Percentiles rank a stretch among this genome's conserved stretches.
Conservation (phyloP, 37 sponge, comb jelly and placozoan species). For the Halisarca cf. caerulea region DNA sequence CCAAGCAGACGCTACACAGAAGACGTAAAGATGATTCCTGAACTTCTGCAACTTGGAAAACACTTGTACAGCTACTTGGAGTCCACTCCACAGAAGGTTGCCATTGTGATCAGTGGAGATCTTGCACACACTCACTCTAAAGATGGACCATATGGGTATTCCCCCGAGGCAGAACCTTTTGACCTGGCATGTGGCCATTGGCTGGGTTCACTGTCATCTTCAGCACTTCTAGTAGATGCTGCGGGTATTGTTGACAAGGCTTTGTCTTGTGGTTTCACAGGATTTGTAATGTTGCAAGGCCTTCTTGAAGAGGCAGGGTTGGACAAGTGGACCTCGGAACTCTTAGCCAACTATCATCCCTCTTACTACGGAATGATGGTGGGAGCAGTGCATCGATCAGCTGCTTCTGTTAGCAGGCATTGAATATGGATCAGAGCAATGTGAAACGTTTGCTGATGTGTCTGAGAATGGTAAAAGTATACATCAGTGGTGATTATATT, state of each 20-base stretch:
- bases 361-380: conserved; percentile 85
- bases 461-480: too few relatives aligned
- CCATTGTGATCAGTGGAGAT: conserved; percentile 71
- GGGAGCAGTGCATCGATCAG: conserved; percentile 56
- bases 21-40: conserved; percentile 68
- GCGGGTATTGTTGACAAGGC: conserved; percentile 65
- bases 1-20: conserved; percentile 67
- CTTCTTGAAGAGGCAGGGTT: conserved; percentile 45
- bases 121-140: conserved; percentile 75
- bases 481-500: too few relatives aligned
- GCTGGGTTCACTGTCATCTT: conserved; percentile 22
- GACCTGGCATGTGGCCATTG: conserved; percentile 73
- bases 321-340: conserved; percentile 39
- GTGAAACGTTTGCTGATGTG: too few relatives aligned
- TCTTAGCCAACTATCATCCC: conserved; percentile 68
- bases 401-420: too few relatives aligned
- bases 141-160: conserved; percentile 77
- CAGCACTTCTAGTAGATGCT: conserved; percentile 52
- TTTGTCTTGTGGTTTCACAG: conserved; percentile 81
- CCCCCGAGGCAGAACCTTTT: conserved; percentile 74
- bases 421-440: too few relatives aligned
- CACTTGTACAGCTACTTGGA: conserved; percentile 36
- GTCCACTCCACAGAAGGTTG: conserved; percentile 34
- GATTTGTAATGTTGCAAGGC: conserved; percentile 78
- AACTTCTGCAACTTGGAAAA: conserved; percentile 51